phyloP scores from a whole-genome alignment of 2,888 invertebrate genomes.

The Dorcus hopei region DNA sequence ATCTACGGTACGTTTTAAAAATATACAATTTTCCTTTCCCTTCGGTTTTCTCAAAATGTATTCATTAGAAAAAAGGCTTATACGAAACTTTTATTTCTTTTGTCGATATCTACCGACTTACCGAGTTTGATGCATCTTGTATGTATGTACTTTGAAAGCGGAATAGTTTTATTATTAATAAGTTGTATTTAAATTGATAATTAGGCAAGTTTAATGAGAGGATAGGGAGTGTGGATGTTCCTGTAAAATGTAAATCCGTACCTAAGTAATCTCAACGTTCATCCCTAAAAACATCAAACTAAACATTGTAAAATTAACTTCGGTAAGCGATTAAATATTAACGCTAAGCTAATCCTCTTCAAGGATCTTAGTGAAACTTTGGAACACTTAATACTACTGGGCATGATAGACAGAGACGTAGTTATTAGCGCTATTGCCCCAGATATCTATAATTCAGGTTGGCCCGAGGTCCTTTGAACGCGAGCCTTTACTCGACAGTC shows the following conservation, averaged over 20 bases:
- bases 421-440: neutral
- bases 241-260: neutral
- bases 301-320: neutral
- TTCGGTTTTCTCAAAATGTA: too few relatives aligned
- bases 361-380: neutral
- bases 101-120: too few relatives aligned
- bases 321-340: neutral
- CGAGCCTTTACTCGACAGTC: neutral
- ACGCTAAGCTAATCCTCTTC: neutral
- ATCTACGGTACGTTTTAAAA: too few relatives aligned
- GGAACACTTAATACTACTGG: neutral
- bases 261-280: neutral
- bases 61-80: too few relatives aligned
- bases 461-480: neutral
- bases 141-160: too few relatives aligned
- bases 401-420: neutral
- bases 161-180: too few relatives aligned
- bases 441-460: neutral
- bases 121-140: too few relatives aligned
- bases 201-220: too few relatives aligned
- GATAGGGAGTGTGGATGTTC: too few relatives aligned
- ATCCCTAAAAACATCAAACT: neutral
- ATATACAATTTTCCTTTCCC: too few relatives aligned
- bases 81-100: too few relatives aligned
- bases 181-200: too few relatives aligned